Percentiles rank a stretch among this genome's conserved stretches.
Conservation (phyloP, 2,797 vertebrate species). For the Neosalanx taihuensis region DNA sequence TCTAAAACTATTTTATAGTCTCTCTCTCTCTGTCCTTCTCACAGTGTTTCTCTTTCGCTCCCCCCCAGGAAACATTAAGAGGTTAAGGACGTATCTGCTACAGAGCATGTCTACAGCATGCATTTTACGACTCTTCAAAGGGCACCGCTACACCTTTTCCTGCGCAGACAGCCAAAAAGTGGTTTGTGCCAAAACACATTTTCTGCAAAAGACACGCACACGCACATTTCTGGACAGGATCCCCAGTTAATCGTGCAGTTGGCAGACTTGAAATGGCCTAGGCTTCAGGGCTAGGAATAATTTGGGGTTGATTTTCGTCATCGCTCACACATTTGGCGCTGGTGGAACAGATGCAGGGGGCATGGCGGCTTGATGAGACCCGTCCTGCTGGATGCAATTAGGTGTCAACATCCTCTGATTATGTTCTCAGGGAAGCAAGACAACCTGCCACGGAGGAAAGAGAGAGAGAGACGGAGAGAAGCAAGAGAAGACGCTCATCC, state of each 20-base stretch:
- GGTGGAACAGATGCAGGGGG: conserved; percentile 47
- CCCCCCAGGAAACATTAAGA: not conserved
- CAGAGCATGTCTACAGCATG: not conserved
- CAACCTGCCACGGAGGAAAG: conserved; percentile 26
- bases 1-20: not conserved
- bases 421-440: conserved; percentile 41
- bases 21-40: no score
- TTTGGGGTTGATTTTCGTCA: conserved; percentile 38
- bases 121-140: conserved; percentile 20
- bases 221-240: conserved; percentile 33
- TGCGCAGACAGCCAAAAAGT: conserved; percentile 16
- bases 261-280: conserved; percentile 33
- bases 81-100: not conserved
- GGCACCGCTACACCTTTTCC: conserved; percentile 22
- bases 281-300: conserved; percentile 20
- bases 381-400: conserved; percentile 47
- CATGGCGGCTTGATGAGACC: conserved; percentile 40
- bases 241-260: conserved; percentile 34
- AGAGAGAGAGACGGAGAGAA: conserved; percentile 13
- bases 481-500: conserved; percentile 25
- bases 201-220: conserved; percentile 29
- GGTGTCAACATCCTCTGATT: conserved; percentile 42
- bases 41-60: no score
- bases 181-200: conserved; percentile 43
- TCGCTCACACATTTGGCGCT: conserved; percentile 28